Evolutionary conservation across 2,888 invertebrate genomes (phyloP).

Genomic region (Drosophila melanosoma): DNA sequence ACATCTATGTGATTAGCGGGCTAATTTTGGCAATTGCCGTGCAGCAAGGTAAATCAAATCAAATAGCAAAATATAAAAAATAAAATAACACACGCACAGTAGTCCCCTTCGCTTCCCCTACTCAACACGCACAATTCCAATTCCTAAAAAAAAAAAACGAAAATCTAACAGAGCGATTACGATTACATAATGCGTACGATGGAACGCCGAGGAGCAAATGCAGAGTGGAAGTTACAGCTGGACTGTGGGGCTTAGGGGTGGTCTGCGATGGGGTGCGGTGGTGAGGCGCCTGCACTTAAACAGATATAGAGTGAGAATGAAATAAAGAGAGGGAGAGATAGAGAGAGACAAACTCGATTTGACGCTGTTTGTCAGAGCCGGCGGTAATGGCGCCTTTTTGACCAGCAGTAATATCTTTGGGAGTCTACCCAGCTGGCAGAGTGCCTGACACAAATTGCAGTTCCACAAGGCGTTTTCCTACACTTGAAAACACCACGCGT

Average conservation of each 20-base stretch:
- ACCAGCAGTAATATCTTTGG: slow-evolving; percentile 22
- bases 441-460: slow-evolving; percentile 28
- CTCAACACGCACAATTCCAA: slow-evolving; percentile 3
- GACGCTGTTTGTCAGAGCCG: slow-evolving; percentile 57
- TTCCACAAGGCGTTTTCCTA: slow-evolving; percentile 7
- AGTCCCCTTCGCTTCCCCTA: too few relatives aligned
- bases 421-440: slow-evolving; percentile 31
- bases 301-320: neutral
- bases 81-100: slow-evolving; percentile 5
- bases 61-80: slow-evolving; percentile 27
- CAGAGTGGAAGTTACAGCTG: slow-evolving; percentile 42
- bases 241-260: neutral
- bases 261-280: neutral
- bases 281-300: neutral
- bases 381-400: slow-evolving; percentile 77
- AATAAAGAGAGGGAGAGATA: neutral
- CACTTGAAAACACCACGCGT: neutral
- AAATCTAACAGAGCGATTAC: slow-evolving; percentile 49
- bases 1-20: slow-evolving; percentile 82
- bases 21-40: slow-evolving; percentile 84
- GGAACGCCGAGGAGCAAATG: slow-evolving; percentile 9
- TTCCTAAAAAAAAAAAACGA: slow-evolving; percentile 28
- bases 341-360: slow-evolving; percentile 24
- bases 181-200: slow-evolving; percentile 85
- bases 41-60: slow-evolving; percentile 84